phyloP scores from a whole-genome alignment of 2,797 vertebrate species.

The Phrynocephalus vlangalii region DNA sequence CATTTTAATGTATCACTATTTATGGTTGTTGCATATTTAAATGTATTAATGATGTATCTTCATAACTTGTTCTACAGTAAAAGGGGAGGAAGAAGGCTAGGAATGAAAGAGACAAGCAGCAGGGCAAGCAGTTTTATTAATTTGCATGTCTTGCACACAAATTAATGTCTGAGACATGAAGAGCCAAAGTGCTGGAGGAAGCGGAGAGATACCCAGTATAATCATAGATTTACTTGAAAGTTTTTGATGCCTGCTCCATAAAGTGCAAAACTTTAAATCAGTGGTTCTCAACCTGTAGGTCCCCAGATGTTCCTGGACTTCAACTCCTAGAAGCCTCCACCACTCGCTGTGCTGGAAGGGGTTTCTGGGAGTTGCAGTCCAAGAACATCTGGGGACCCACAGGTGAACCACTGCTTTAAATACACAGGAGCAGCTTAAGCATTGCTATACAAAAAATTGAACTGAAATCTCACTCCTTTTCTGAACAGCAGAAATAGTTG shows the following conservation, averaged over 20 bases:
- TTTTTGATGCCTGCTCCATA: not conserved
- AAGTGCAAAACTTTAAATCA: not conserved
- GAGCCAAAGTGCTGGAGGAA: not conserved
- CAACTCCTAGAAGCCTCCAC: too few species aligned
- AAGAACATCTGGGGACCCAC: too few species aligned
- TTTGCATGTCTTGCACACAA: not conserved
- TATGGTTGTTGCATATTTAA: not conserved
- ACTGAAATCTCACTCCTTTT: not conserved
- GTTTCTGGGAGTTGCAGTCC: too few species aligned
- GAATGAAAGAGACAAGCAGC: too few species aligned
- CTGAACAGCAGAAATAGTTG: not conserved
- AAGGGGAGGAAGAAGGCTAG: not conserved
- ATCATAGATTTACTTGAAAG: not conserved
- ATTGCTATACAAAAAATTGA: not conserved
- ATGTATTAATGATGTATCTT: not conserved
- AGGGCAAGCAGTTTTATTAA: not conserved
- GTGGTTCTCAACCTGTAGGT: too few species aligned
- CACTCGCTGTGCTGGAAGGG: too few species aligned
- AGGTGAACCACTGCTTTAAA: not conserved
- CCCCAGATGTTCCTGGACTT: too few species aligned
- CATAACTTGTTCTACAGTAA: not conserved
- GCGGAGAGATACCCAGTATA: not conserved
- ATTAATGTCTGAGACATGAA: not conserved
- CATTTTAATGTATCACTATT: not conserved
- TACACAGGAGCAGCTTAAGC: not conserved